phyloP scores from a whole-genome alignment of 2,797 vertebrate species.

The Craterocephalus amniculus region DNA sequence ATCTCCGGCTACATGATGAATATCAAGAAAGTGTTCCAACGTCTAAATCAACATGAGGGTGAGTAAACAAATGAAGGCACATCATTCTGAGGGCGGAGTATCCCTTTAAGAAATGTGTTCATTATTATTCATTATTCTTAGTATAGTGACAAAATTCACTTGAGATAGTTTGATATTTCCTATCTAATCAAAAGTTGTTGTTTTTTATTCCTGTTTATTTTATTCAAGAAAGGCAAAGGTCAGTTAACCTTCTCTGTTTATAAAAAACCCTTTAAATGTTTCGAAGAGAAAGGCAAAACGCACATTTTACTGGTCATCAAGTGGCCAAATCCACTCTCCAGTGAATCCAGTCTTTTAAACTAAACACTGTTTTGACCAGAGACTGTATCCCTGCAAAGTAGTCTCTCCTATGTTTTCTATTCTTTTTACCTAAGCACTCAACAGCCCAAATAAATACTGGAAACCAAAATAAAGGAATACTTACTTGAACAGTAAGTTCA shows the following conservation, averaged over 20 bases:
- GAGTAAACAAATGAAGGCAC: too few species aligned
- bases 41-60: too few species aligned
- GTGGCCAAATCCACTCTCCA: conserved; percentile 45
- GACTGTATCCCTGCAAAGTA: conserved; percentile 48
- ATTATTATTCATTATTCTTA: neutral
- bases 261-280: neutral
- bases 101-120: neutral
- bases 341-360: conserved; percentile 44
- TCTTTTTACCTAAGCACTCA: conserved; percentile 30
- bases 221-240: neutral
- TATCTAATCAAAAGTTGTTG: neutral
- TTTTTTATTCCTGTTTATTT: neutral
- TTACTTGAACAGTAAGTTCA: conserved; percentile 14
- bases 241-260: neutral
- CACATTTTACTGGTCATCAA: conserved; percentile 4
- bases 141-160: neutral
- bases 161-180: neutral
- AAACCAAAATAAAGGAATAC: conserved; percentile 16
- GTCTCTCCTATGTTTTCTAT: conserved; percentile 37
- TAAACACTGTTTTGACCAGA: conserved; percentile 40
- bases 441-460: conserved; percentile 43
- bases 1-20: too few species aligned
- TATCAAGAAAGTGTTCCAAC: too few species aligned
- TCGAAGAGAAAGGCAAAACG: neutral
- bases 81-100: too few species aligned